Base-by-base conservation (phyloP, 1,140 invertebrate genomes). In the Heliconius congener region DNA sequence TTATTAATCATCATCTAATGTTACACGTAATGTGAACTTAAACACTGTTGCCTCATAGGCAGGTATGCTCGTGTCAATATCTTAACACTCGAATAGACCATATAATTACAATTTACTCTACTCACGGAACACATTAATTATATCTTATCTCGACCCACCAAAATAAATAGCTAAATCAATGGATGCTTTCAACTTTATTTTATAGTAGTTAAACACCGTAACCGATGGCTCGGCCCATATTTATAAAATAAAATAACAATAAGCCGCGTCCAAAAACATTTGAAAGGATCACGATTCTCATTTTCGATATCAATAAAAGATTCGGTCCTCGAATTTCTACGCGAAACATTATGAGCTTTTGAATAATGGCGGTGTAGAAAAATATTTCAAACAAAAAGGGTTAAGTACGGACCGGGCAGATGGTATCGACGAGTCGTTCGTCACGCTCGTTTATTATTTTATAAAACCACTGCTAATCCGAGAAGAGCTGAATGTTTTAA, bases 371-470 rank as follows among this genome's bases (percentile, higher is more conserved):
- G 89, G 86, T 89, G 86, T 83, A 85, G 87, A 86, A 86, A 90
- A 91, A 90, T 89, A 88, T 90, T 90, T 87, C 88, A 93, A 93
- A 93, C 87, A 93, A 94, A 94, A 94, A 91, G 89, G 89, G 83
- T 91, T 92, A 92, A 91, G 90, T 91, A 93, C 86, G 90, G 87
- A 71, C 81, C 84, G 84, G 88, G 87, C 91, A 91, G 93, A 94
- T 94, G 87, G 85, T 92, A 94, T 94, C 93, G 89, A 87, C 86
- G 88, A 84, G 80, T 87, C 87, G 86, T 93, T 88, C 92, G 92
- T 93, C 90, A 93, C 90, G 93, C 91, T 91, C 91, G 86, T 93
- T 93, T 81, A 93, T 92, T 91, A 94, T 94, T 90, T 88, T 86
- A 91, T 87, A 89, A 92, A 93, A 92, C 89, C 89, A 87, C 86